Evolutionary conservation across 2,888 invertebrate species (phyloP), one percentile per base, ranked within the genome.

Genomic region (Drosophila dives): DNA sequence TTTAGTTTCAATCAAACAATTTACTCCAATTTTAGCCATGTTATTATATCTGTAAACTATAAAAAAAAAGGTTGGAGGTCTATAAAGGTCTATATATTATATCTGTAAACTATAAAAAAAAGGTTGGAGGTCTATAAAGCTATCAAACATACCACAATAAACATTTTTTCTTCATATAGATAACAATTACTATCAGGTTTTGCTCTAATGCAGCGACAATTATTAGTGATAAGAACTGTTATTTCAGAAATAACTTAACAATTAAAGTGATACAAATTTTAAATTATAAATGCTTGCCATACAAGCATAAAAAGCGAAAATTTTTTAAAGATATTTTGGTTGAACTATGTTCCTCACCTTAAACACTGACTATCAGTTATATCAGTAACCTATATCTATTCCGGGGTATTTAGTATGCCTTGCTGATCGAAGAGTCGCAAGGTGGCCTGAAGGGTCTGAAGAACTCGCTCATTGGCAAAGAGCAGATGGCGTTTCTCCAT

Each of bases 381-480:
- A 48, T 45, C 42, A 64, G 29, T 32, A 29, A 32, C 0, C 50
- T 29, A 32, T 6, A 7, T 23, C 4, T 33, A 10, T 6, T 33
- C 4, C n/a, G 23, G 59, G 2, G 53, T 66, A 40, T 91, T 80
- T 12, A 91, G 38, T 23, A 92, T 51, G 2, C 91, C 90, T 34
- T 90, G 53, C 59, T 88, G 72, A 51, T 93, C 86, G 54, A 91
- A 91, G 61, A 82, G 48, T 7, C 65, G 69, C 42, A 93, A 70
- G 0, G 81, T 77, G 17, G 86, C 89, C 36, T 81, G 77, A 20
- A 92, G 56, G 0, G 83, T 83, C 1, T 82, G 61, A 7, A 64
- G 61, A 2, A 91, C 85, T 33, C 92, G 81, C 23, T 87, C 64
- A 29, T 80, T 89, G 7, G 67, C 65, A 62, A 87, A 92, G 54